These are phyloP conservation scores for Stramonita haemastoma DNA, from an alignment of 2,888 invertebrate genomes.

Conservation along the genomic window DNA sequence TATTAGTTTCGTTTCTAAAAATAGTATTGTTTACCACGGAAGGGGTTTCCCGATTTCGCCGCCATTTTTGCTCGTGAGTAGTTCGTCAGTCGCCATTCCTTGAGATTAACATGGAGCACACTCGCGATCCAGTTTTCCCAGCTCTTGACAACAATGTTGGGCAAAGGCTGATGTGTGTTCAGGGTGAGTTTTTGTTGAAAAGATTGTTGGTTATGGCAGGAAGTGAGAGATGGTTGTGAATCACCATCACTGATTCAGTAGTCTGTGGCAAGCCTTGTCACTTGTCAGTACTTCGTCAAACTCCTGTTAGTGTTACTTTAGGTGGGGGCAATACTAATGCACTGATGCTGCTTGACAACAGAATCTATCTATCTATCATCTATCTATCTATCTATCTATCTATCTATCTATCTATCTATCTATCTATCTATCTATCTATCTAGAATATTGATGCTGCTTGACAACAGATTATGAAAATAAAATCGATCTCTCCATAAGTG, in stretches of 20 bases:
- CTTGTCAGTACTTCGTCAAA: not conserved
- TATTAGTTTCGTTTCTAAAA: not conserved
- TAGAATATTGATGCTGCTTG: not conserved
- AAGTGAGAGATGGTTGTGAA: not conserved
- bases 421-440: too few relatives aligned
- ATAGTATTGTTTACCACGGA: conserved; percentile 19
- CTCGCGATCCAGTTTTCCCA: not conserved
- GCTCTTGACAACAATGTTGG: not conserved
- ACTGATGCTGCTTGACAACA: not conserved
- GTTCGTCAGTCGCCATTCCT: not conserved
- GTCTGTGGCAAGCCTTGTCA: not conserved
- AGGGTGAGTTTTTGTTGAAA: not conserved
- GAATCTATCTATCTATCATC: not conserved
- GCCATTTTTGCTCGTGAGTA: conserved; percentile 10
- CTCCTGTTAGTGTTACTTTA: not conserved
- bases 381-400: not conserved
- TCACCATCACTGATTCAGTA: not conserved
- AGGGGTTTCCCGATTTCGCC: conserved; percentile 25
- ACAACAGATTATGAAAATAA: not conserved
- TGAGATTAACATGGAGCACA: not conserved
- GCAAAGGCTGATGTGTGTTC: not conserved
- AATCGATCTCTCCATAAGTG: not conserved
- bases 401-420: too few relatives aligned
- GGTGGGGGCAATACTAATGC: not conserved
- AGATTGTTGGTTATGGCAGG: not conserved